These are phyloP conservation scores for Cyaniris semiargus DNA, from an alignment of 2,888 invertebrate genomes.

Conservation along the genomic window DNA sequence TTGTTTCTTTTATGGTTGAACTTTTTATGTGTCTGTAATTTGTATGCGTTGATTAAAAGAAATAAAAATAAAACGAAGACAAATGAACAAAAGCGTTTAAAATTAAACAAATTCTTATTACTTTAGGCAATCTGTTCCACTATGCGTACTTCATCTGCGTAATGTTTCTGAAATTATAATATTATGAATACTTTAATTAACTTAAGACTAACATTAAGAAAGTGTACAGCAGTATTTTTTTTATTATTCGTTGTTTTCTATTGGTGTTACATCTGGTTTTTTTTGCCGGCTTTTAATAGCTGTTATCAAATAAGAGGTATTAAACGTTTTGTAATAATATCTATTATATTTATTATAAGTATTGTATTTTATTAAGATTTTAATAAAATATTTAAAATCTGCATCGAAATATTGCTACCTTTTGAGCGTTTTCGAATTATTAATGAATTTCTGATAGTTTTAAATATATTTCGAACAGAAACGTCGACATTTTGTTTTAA, in stretches of 20 bases:
- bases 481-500: neutral
- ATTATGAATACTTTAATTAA: too few species aligned
- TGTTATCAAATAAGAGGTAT: too few species aligned
- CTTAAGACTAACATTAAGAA: too few species aligned
- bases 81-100: neutral
- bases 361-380: too few species aligned
- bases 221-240: too few species aligned
- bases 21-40: conserved; percentile 17
- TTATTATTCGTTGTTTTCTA: neutral
- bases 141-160: neutral
- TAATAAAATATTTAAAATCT: too few species aligned
- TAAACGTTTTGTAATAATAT: too few species aligned
- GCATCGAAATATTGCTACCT: too few species aligned
- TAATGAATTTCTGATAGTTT: too few species aligned
- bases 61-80: conserved; percentile 7
- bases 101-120: neutral
- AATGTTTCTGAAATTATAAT: neutral
- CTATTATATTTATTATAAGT: too few species aligned
- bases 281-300: neutral
- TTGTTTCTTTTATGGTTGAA: conserved; percentile 24
- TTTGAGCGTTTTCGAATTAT: too few species aligned
- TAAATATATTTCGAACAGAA: too few species aligned
- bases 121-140: neutral
- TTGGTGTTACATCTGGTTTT: neutral
- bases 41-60: conserved; percentile 1